Evolutionary conservation across 2,888 invertebrate genomes (phyloP).

Genomic region (Eupithecia exiguata): DNA sequence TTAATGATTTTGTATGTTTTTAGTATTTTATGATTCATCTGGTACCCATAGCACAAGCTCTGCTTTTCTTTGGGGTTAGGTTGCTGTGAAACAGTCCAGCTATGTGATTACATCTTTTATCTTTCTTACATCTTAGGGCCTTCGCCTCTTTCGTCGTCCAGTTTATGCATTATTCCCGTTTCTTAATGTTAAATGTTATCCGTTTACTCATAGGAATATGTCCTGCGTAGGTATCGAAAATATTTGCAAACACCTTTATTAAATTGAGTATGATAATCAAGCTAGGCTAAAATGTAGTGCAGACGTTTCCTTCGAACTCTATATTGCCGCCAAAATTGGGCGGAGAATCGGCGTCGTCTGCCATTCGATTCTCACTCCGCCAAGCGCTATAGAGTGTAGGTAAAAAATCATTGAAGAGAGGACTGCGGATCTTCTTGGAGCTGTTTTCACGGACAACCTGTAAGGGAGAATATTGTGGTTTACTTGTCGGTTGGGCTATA

Average conservation of each 20-base stretch:
- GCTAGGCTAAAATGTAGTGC: slow-evolving; percentile 67
- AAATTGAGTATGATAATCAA: neutral
- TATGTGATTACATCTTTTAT: too few species aligned
- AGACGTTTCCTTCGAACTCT: slow-evolving; percentile 76
- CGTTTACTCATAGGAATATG: neutral
- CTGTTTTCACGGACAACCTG: slow-evolving; percentile 74
- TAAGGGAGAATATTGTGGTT: slow-evolving; percentile 36
- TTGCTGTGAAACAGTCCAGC: neutral
- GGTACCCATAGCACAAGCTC: neutral
- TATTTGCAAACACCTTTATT: neutral
- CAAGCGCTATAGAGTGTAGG: slow-evolving; percentile 75
- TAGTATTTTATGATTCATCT: neutral
- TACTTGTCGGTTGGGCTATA: neutral
- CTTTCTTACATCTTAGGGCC: neutral
- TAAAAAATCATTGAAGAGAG: slow-evolving; percentile 78
- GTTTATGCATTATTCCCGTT: neutral
- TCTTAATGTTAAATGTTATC: neutral
- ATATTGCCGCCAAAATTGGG: slow-evolving; percentile 58
- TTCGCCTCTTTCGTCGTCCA: neutral
- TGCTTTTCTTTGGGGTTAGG: neutral
- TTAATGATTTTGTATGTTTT: neutral
- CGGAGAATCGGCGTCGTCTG: slow-evolving; percentile 52
- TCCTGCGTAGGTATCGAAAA: neutral
- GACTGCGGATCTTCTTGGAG: slow-evolving; percentile 59
- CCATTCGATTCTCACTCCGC: slow-evolving; percentile 59